These are phyloP conservation scores for Mythimna impura DNA, from an alignment of 2,888 invertebrate species.

Conservation along the genomic window DNA sequence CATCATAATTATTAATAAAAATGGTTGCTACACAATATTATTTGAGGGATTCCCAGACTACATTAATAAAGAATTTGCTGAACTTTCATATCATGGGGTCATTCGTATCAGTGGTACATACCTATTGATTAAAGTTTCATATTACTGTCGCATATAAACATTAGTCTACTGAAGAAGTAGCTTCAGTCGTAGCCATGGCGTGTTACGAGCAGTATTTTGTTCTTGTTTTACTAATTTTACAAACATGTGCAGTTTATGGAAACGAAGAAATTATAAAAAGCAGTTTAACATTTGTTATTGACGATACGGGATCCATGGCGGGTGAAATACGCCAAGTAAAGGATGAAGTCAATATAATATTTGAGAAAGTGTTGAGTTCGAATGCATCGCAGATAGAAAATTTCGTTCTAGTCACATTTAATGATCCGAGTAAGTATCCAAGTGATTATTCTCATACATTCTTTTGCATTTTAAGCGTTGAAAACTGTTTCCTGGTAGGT, in stretches of 20 bases:
- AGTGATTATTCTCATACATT: not conserved
- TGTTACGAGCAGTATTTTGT: constrained; percentile 4
- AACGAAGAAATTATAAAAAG: constrained; percentile 67
- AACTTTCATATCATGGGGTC: constrained; percentile 50
- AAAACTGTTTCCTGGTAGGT: not conserved
- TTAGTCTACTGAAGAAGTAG: not conserved
- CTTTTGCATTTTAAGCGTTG: not conserved
- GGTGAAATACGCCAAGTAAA: constrained; percentile 77
- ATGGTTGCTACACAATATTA: constrained; percentile 2
- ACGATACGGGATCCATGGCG: constrained; percentile 78
- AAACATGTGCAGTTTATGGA: constrained; percentile 30
- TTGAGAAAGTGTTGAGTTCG: constrained; percentile 74
- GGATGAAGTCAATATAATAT: constrained; percentile 70
- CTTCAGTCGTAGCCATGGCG: constrained; percentile 44
- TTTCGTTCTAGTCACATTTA: constrained; percentile 80
- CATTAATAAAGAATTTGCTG: constrained; percentile 32
- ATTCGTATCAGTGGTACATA: constrained; percentile 24
- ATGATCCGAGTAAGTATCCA: constrained; percentile 78
- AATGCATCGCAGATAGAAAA: constrained; percentile 77
- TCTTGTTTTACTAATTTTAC: constrained; percentile 13
- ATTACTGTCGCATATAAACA: constrained; percentile 18
- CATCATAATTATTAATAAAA: constrained; percentile 19
- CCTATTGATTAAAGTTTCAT: constrained; percentile 32
- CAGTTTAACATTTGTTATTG: constrained; percentile 81
- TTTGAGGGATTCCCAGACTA: constrained; percentile 38